Evolutionary conservation across 1,140 invertebrate genomes (phyloP).

Genomic region (Drosophila bifasciata): DNA sequence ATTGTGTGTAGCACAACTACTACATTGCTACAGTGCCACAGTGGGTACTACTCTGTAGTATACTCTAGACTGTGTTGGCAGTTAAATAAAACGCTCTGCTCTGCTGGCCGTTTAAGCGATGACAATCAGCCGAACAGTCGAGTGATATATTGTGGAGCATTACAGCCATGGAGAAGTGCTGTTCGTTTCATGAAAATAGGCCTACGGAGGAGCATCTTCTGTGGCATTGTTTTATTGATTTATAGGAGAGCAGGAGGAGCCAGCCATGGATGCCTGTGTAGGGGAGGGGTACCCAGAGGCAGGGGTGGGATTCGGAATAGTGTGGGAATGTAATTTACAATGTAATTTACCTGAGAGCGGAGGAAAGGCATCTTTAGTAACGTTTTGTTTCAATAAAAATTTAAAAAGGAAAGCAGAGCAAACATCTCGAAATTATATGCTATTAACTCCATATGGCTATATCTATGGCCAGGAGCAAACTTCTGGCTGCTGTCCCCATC

Average conservation of each 20-base stretch:
- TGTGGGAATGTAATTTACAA: neutral
- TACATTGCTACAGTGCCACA: slow-evolving; percentile 19
- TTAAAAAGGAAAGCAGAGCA: neutral
- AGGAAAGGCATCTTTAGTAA: neutral
- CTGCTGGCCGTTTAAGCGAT: slow-evolving; percentile 67
- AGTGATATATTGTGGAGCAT: slow-evolving; percentile 37
- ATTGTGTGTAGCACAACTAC: slow-evolving; percentile 30
- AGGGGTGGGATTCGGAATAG: neutral
- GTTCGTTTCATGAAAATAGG: slow-evolving; percentile 7
- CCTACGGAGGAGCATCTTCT: slow-evolving; percentile 17
- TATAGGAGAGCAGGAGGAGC: slow-evolving; percentile 49
- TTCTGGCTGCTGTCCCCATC: slow-evolving; percentile 6
- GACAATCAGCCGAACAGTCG: slow-evolving; percentile 75
- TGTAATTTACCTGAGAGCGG: slow-evolving; percentile 44
- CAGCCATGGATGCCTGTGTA: slow-evolving; percentile 39
- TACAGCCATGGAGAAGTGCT: slow-evolving; percentile 3
- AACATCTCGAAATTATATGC: slow-evolving; percentile 18
- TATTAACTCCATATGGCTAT: slow-evolving; percentile 53
- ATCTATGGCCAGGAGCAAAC: slow-evolving; percentile 45
- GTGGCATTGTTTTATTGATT: slow-evolving; percentile 75
- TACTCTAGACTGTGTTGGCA: too few species aligned
- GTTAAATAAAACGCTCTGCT: slow-evolving; percentile 73
- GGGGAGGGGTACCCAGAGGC: neutral
- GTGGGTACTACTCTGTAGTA: slow-evolving; percentile 18
- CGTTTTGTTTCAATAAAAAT: neutral